These are phyloP conservation scores for Scaptodrosophila lebanonensis DNA, from an alignment of 1,140 invertebrate genomes.

Conservation along the genomic window DNA sequence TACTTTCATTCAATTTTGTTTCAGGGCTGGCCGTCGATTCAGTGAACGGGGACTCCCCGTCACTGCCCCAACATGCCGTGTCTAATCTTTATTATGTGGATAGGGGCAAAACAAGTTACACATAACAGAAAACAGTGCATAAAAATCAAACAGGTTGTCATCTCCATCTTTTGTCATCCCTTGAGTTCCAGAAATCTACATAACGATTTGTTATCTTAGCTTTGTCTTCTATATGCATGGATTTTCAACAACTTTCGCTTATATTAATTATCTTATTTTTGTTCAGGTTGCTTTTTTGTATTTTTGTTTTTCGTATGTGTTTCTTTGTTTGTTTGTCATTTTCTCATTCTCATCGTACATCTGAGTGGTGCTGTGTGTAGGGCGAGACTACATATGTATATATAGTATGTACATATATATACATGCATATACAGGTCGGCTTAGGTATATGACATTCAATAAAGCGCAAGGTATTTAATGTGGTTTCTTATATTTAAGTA, in stretches of 20 bases:
- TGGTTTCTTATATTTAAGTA: constrained; percentile 33
- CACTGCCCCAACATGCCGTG: too few relatives aligned
- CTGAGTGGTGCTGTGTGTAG: too few relatives aligned
- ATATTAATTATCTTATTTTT: constrained; percentile 20
- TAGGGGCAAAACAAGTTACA: constrained; percentile 61
- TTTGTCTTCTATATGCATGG: constrained; percentile 17
- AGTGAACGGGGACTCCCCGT: too few relatives aligned
- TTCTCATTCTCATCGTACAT: too few relatives aligned
- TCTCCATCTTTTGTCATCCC: constrained; percentile 36
- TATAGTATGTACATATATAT: too few relatives aligned
- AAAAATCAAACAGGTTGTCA: constrained; percentile 61
- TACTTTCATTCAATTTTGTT: constrained; percentile 27
- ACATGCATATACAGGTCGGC: too few relatives aligned
- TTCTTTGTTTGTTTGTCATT: constrained; percentile 42
- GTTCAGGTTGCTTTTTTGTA: constrained; percentile 64
- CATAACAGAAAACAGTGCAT: constrained; percentile 72
- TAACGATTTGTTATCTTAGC: constrained; percentile 37
- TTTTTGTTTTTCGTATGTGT: constrained; percentile 61
- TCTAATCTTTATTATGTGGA: constrained; percentile 7
- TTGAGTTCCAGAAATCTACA: constrained; percentile 37
- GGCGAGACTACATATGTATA: constrained; percentile 23
- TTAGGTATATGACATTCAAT: too few relatives aligned
- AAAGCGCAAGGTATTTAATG: too few relatives aligned
- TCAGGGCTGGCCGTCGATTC: background rate
- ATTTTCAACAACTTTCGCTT: constrained; percentile 5